Evolutionary conservation across 2,888 invertebrate species (phyloP), one percentile per base, ranked within the genome.

Genomic region (Oscheius sp.): DNA sequence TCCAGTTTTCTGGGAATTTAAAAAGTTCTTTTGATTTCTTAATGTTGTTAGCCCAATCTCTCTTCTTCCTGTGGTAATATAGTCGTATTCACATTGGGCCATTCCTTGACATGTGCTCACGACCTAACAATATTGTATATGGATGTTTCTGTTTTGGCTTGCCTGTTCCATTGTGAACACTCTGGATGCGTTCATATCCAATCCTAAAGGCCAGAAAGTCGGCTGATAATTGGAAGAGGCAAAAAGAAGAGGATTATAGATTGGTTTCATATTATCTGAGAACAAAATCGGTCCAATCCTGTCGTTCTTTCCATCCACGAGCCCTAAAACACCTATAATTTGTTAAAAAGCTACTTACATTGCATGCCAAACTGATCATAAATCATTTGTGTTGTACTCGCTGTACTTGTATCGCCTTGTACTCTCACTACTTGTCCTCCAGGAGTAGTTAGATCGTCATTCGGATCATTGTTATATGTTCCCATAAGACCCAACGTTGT

Each of bases 401-500:
- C 64, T 14, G 73, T 75, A 26, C 75, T 74, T 14, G 80, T 77
- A 32, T 75, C 78, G 41, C 73, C 75, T 45, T 64, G 51, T 2
- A 73, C 75, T 3, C 78, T 51, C 0, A 71, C 71, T 9, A 71
- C 73, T 28, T 71, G 54, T 14, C 73, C 76, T 4, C 68, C 66
- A 12, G 74, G 74, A 26, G 80, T 76, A 65, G 81, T 81, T 44
- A 83, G 51, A 49, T 83, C 84, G 67, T 83, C 84, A 63, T 76
- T 67, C 41, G 78, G 80, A 68, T 83, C 84, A 50, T 78, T 80
- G 66, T 85, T 85, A 68, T 80, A 83, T 0, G 74, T 72, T 8
- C 84, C 84, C 9, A 83, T 54, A 30, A 83, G 51, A 5, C 84
- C 84, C 33, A 82, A 70, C 2, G 83, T 83, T 20, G 75, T 77